Evolutionary conservation across 2,797 vertebrate species (phyloP).

Genomic region (Oophaga sylvatica): DNA sequence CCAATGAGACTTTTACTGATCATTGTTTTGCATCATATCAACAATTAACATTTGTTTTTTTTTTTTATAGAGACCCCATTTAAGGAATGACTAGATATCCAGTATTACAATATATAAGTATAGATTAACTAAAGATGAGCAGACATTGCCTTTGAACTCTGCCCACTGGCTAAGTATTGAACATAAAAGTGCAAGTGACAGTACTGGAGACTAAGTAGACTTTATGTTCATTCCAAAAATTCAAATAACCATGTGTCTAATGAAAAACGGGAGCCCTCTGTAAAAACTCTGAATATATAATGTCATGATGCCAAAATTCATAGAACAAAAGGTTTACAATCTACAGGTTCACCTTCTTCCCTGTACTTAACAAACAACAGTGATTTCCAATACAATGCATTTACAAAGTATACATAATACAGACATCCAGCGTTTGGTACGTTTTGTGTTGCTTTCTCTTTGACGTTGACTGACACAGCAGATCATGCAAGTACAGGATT

Average conservation of each 20-base stretch:
- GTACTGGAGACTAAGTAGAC: background rate
- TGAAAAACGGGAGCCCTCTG: no score
- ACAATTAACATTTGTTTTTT: no score
- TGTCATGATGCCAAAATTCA: no score
- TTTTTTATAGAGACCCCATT: background rate
- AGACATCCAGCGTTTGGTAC: background rate
- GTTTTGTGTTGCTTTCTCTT: background rate
- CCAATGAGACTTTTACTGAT: background rate
- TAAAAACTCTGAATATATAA: no score
- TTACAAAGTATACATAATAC: background rate
- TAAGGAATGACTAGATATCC: background rate
- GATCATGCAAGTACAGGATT: background rate
- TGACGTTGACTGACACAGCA: background rate
- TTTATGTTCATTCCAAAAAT: no score
- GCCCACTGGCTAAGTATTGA: background rate
- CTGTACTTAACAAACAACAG: background rate
- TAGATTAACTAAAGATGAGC: no score
- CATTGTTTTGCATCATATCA: background rate
- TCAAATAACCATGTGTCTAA: no score
- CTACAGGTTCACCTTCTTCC: no score
- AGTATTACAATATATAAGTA: background rate
- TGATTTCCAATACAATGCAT: background rate
- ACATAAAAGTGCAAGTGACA: background rate
- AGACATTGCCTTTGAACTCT: no score
- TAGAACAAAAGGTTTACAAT: no score